These are phyloP conservation scores for Diachrysia chrysitis DNA, from an alignment of 2,888 invertebrate genomes.

Conservation along the genomic window DNA sequence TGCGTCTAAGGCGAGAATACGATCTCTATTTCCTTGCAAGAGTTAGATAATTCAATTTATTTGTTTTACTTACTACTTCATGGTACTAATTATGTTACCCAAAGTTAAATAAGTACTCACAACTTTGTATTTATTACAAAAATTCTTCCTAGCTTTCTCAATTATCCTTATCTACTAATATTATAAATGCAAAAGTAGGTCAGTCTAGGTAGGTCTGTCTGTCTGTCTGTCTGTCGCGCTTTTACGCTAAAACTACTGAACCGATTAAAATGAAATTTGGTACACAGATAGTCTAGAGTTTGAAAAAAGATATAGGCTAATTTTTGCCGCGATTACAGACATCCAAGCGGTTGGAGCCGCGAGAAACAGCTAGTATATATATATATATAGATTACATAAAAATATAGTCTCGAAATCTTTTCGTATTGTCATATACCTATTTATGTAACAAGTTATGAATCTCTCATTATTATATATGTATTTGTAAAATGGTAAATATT, in stretches of 20 bases:
- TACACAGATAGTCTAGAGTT: no score
- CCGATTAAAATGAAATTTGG: no score
- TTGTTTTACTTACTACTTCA: conserved; percentile 2
- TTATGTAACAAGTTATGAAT: neutral
- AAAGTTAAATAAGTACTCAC: neutral
- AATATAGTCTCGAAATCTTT: neutral
- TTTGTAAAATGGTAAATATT: neutral
- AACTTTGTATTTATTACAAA: neutral
- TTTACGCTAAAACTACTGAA: no score
- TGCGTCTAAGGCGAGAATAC: conserved; percentile 21
- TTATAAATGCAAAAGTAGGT: no score
- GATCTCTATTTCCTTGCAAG: conserved; percentile 21
- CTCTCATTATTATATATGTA: neutral
- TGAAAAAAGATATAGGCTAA: no score
- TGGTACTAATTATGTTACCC: neutral
- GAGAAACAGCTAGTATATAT: no score
- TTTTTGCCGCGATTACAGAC: no score
- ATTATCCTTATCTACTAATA: no score
- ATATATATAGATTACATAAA: neutral
- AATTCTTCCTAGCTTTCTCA: neutral
- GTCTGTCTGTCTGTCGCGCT: no score
- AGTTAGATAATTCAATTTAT: conserved; percentile 23
- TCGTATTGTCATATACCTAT: neutral
- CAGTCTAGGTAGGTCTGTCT: no score
- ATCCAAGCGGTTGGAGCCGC: no score